Evolutionary conservation across 2,113 vertebrate genomes (phyloP).

Genomic region (Barbus barbus): DNA sequence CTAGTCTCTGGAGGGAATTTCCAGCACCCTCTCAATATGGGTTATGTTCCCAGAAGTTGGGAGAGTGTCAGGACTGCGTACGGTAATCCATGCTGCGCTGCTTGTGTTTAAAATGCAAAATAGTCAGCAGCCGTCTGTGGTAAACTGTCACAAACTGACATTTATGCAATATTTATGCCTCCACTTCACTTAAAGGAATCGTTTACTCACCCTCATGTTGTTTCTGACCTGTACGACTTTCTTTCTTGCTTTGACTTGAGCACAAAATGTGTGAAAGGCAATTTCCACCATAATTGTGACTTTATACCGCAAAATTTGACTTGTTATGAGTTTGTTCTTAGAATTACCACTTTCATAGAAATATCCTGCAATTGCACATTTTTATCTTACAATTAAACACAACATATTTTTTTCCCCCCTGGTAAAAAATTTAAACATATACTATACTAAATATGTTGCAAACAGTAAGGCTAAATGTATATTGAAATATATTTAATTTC

Average conservation of each 20-base stretch:
- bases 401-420: no score
- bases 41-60: constrained; percentile 46
- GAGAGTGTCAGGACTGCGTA: background rate
- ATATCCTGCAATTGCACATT: no score
- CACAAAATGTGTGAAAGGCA: background rate
- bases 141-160: constrained; percentile 10
- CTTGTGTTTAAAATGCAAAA: constrained; percentile 13
- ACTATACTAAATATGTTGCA: no score
- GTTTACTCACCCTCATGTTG: background rate
- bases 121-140: background rate
- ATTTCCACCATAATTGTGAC: no score
- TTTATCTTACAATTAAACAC: no score
- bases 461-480: no score
- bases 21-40: constrained; percentile 37
- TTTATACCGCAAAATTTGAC: no score
- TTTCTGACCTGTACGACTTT: background rate
- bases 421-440: no score
- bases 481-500: no score
- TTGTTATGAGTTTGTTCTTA: no score
- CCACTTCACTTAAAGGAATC: background rate
- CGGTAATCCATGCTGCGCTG: constrained; percentile 24
- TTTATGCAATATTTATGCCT: background rate
- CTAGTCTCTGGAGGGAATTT: constrained; percentile 46
- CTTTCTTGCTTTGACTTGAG: background rate
- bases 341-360: no score